Base-by-base conservation (phyloP, 2,113 vertebrate species). In the Chrysochloris asiatica region DNA sequence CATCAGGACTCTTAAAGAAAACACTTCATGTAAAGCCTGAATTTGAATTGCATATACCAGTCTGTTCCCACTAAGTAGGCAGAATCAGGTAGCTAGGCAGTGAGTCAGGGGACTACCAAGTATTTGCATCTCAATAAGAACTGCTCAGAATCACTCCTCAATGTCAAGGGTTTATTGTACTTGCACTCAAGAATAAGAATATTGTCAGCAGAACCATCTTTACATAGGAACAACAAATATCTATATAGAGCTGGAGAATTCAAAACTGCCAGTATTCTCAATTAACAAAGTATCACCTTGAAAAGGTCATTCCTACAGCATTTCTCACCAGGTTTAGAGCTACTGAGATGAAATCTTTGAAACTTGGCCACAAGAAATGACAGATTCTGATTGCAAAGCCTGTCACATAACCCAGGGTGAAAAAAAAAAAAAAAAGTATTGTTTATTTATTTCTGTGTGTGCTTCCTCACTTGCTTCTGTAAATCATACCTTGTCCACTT, bases 261-360 rank as follows among this genome's bases (percentile, higher is more conserved):
- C 22, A 61, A 95, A 89, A 54, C 1, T 78, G 47, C 22, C 52
- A 50, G 24, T 56, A 30, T 93, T 71, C 52, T 91, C 33, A 86
- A 84, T 88, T 92, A 95, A 85, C 48, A 92, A 69, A 82, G 45
- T 91, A 92, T 47, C 6, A 92, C 36, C 73, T 88, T 92, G 54
- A 85, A 95, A 96, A 94, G n/a, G 30, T 95, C 1, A n/a, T 83
- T 69, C 65, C 38, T 86, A n/a, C 6, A 47, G 41, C 33, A 93
- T 45, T 17, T 96, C 92, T 96, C 65, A 59, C 41, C 24, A 47
- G 13, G 3, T 79, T 93, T 89, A 77, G 41, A 77, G 54, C 2
- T 56, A 1, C 12, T 54, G 47, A 69, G 71, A 30, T 92, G 59
- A 93, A 91, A 92, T 89, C 13, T 61, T 71, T 73, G 76, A 86